Evolutionary conservation across 2,797 vertebrate species (phyloP), one percentile per base, ranked within the genome.

Genomic region (Gephyroberyx darwinii): DNA sequence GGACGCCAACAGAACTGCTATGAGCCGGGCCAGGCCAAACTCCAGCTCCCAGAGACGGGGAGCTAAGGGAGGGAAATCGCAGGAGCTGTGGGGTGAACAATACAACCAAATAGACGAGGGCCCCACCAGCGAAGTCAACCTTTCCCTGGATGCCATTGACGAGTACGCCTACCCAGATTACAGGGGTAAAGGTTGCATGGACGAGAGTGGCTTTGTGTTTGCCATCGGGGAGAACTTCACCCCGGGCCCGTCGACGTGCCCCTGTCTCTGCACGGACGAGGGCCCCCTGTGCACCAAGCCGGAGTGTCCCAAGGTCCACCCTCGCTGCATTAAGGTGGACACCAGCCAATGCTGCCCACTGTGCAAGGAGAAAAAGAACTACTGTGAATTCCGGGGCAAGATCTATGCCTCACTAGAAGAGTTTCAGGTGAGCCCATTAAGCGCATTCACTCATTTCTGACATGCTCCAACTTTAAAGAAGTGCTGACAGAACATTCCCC

Each of bases 231-330:
- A 99, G 86, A 94, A 96, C 91, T 99, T 99, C 64, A 95, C 96
- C 0, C 98, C 98, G 0, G 98, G 98, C 50, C 96, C 97, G 0
- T 97, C 98, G 0, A 95, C 96, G 6, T 99, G 98, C 88, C 98
- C 98, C 8, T 99, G 98, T 86, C 93, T 98, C 66, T 99, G 98
- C 91, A 99, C 98, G 0, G 97, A 99, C n/a, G 98, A 99, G 86
- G 98, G 98, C 1, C 98, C 98, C 0, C 88, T 99, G 68, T 99
- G 98, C 84, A 91, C 94, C 74, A 95, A 97, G 85, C 98, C 97
- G 0, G 97, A 99, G 86, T 99, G 98, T 87, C 98, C 98, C 48
- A 94, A 95, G 82, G 93, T 99, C 69, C 97, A 98, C 87, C 96
- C 97, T 22, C 97, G 98, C 55, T 99, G 98, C 83, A 92, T 98